Conservation (phyloP, 2,888 invertebrate species). For the Leptinotarsa haldemani region DNA sequence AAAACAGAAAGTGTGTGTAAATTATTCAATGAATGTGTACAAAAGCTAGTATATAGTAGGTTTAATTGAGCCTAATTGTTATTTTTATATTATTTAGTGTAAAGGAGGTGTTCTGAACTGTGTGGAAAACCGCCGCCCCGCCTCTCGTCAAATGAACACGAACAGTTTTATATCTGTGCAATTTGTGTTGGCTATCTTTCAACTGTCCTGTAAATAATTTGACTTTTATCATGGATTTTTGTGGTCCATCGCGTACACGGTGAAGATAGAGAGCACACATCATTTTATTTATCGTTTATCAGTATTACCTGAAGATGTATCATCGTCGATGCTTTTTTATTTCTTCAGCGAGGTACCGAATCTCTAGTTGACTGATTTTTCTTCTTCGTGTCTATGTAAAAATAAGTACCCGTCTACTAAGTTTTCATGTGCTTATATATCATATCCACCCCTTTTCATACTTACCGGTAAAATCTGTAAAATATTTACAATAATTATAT, state of each 20-base stretch:
- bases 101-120: constrained; percentile 52
- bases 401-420: constrained; percentile 51
- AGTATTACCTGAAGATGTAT: constrained; percentile 59
- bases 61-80: constrained; percentile 65
- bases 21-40: constrained; percentile 64
- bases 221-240: constrained; percentile 50
- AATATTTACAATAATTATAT: constrained; percentile 54
- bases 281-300: constrained; percentile 55
- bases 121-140: neutral
- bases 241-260: constrained; percentile 52
- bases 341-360: constrained; percentile 54
- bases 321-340: constrained; percentile 42
- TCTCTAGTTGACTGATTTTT: constrained; percentile 57
- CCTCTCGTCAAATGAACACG: constrained; percentile 1
- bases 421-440: constrained; percentile 57
- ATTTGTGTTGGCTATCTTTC: constrained; percentile 46
- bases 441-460: constrained; percentile 56
- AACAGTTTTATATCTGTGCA: constrained; percentile 47
- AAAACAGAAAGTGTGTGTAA: constrained; percentile 56
- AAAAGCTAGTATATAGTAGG: constrained; percentile 61
- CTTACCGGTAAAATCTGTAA: constrained; percentile 58
- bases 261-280: constrained; percentile 55
- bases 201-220: constrained; percentile 53
- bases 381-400: constrained; percentile 49
- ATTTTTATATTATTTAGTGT: constrained; percentile 66